Evolutionary conservation across 2,113 vertebrate species (phyloP), one percentile per base, ranked within the genome.

Genomic region (Cinclus mexicanus): DNA sequence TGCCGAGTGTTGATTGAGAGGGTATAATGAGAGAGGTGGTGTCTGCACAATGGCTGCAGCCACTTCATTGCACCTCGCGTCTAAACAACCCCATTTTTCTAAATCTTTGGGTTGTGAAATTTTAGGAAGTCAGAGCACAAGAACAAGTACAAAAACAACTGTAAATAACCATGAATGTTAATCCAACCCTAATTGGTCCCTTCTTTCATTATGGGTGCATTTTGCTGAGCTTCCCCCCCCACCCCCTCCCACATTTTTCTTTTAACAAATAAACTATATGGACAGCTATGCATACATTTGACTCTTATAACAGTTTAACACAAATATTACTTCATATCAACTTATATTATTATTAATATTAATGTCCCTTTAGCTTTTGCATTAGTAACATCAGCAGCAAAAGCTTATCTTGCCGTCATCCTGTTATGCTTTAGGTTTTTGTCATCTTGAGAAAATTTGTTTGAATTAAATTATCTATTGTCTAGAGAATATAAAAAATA

Each of bases 121-220:
- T 98, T 98, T 98, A 98, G 98, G 98, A 99, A 99, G 99, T 99
- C 99, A 98, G 98, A 98, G 98, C 98, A 98, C 98, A 99, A 98
- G 98, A 99, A 99, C 98, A 99, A 99, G 98, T 98, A 99, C 98
- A 99, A 99, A 99, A 98, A 99, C 99, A 99, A 99, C 99, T 99
- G 99, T 99, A 99, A 99, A 99, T 99, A 99, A 99, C 98, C 99
- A 98, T 98, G 99, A 99, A 99, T 99, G 99, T 99, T 99, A 99
- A 99, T 99, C 99, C 99, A 99, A 98, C 98, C 98, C 98, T 99
- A 99, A 99, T 99, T 99, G 99, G 99, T 98, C 98, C 98, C 98
- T 98, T 99, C 98, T 99, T 98, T 98, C 98, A 98, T 98, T 98
- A 98, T 98, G 98, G 98, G 98, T 98, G 98, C 98, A 98, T 98